Base-by-base conservation (phyloP, 2,113 vertebrate species). In the Pitta sordida region DNA sequence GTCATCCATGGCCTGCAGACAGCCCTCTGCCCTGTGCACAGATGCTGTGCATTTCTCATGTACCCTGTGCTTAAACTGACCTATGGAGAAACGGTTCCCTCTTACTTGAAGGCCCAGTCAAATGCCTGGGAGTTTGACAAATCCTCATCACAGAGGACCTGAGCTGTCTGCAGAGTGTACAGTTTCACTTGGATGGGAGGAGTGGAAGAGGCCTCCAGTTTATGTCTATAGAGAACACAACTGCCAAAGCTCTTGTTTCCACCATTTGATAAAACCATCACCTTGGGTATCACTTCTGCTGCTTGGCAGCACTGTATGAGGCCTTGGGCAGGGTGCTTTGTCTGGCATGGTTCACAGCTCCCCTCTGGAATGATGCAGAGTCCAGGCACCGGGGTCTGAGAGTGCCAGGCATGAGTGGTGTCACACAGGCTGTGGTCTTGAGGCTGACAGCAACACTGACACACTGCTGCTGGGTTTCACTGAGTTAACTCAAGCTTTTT, bases 331-430 rank as follows among this genome's bases (percentile, higher is more conserved):
- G 0, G 3, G 8, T 32, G 55, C 74, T 73, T 21, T 32, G 59
- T 49, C 36, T 7, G 8, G 22, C 30, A 2, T 1, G 36, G 90
- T 18, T 43, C 70, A 32, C 52, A 30, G 13, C 83, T 59, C 34
- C 24, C 1, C 46, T 39, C 52, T 18, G 37, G 51, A 22, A 2
- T 11, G 75, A 5, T 7, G 37, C 36, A 52, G 63, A 5, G 64
- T 43, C 34, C 48, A 24, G 29, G 26, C 34, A 3, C 22, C 0
- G 1, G 16, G 78, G 13, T 6, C 81, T 64, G 55, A 23, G 7
- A 2, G 6, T 0, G 4, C 55, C 79, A 32, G 51, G 30, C 1
- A 0, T 1, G 4, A 51, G n/a, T 0, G 2, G 30, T 4, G 4
- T n/a, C 71, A 27, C 58, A 15, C n/a, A 20, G n/a, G 21, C 67